phyloP scores from a whole-genome alignment of 2,113 vertebrate genomes.

The Leucoraja erinaceus region DNA sequence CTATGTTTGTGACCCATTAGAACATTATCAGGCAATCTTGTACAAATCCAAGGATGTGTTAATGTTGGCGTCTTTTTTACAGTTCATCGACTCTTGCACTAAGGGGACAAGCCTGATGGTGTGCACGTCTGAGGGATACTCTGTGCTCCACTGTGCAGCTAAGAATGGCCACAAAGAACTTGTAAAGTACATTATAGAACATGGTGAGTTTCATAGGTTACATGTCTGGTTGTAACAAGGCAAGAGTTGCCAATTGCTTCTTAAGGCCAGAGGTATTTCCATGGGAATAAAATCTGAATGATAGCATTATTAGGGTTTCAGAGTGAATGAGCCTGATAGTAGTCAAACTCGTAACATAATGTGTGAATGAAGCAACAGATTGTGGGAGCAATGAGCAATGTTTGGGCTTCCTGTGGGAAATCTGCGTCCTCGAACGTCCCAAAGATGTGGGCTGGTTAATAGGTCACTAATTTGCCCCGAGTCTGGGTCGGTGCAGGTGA shows the following conservation, averaged over 20 bases:
- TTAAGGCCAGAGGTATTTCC: too few species aligned
- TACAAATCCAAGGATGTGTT: background rate
- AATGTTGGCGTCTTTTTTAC: slow-evolving; percentile 1
- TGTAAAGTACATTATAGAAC: slow-evolving; percentile 80
- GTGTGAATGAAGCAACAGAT: background rate
- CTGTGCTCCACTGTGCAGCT: slow-evolving; percentile 78
- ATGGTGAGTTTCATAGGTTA: slow-evolving; percentile 63
- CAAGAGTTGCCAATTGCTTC: background rate
- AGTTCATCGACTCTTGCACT: slow-evolving; percentile 78
- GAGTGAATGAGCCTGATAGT: background rate
- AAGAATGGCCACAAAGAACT: slow-evolving; percentile 72
- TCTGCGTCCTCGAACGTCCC: too few species aligned
- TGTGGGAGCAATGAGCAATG: too few species aligned
- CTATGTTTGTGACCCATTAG: background rate
- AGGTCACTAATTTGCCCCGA: too few species aligned
- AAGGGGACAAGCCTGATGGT: slow-evolving; percentile 80
- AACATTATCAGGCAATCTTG: background rate
- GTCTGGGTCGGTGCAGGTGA: too few species aligned
- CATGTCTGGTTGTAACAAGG: background rate
- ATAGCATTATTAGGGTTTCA: background rate
- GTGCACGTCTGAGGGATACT: slow-evolving; percentile 73
- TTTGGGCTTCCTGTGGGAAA: too few species aligned
- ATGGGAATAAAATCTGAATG: background rate
- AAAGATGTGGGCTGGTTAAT: too few species aligned
- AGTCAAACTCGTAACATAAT: background rate